A percentile compares a stretch with the other conserved stretches of the same genome.
Conservation (phyloP, 2,888 invertebrate species). For the Nomada fucata region DNA sequence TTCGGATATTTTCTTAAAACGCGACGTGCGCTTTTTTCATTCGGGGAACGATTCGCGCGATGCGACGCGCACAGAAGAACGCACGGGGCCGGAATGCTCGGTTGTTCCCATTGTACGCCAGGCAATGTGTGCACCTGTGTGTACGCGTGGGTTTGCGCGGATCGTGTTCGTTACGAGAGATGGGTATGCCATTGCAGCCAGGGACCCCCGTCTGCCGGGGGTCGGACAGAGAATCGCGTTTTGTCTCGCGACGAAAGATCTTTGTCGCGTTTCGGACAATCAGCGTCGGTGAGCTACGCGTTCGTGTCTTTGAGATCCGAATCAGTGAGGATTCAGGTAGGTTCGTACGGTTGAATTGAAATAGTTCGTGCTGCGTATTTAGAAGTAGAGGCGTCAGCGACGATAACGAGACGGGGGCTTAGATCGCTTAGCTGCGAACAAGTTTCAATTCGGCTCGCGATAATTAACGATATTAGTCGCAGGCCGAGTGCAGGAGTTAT, state of each 20-base stretch:
- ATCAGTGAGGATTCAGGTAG: not conserved
- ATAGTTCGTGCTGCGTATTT: not conserved
- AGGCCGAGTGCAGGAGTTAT: too few species aligned
- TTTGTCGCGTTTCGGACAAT: constrained; percentile 1
- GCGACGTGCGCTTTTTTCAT: constrained; percentile 20
- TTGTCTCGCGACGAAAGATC: constrained; percentile 4
- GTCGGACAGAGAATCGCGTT: constrained; percentile 9
- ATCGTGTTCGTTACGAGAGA: constrained; percentile 37
- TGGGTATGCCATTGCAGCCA: constrained; percentile 26
- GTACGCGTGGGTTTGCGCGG: not conserved
- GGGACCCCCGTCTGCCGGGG: not conserved
- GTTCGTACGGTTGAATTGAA: not conserved
- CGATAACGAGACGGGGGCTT: too few species aligned
- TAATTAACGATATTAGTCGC: too few species aligned
- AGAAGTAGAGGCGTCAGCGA: not conserved
- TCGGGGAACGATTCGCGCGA: constrained; percentile 49
- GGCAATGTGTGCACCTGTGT: constrained; percentile 1
- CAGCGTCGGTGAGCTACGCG: not conserved
- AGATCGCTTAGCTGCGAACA: too few species aligned
- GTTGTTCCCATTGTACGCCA: constrained; percentile 53
- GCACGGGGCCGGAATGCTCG: constrained; percentile 45
- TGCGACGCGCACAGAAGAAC: constrained; percentile 48
- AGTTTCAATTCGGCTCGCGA: too few species aligned
- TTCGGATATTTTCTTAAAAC: constrained; percentile 1
- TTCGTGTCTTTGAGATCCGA: not conserved